phyloP scores from a whole-genome alignment of 2,797 vertebrate species.

The Cuniculus paca region DNA sequence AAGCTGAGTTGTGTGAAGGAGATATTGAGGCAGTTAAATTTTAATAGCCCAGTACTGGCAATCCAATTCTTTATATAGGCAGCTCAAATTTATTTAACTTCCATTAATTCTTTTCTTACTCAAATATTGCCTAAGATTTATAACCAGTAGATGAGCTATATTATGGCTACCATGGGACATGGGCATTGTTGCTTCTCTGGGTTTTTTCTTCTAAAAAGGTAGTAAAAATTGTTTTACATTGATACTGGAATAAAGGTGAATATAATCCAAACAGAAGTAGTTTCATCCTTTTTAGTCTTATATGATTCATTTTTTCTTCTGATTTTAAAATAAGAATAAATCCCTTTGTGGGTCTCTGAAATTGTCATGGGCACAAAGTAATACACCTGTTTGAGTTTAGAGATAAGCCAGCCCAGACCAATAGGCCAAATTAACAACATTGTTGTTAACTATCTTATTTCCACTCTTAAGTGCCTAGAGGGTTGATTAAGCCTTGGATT shows the following conservation, averaged over 20 bases:
- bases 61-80: neutral
- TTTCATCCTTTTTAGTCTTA: neutral
- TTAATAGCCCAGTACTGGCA: conserved; percentile 47
- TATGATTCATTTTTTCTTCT: conserved; percentile 13
- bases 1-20: conserved; percentile 13
- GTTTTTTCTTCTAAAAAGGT: neutral
- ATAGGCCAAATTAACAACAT: neutral
- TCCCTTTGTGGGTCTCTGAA: neutral
- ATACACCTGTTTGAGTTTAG: neutral
- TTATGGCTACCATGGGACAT: neutral
- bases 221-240: neutral
- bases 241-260: neutral
- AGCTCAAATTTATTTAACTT: conserved; percentile 63
- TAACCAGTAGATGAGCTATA: neutral
- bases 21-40: conserved; percentile 55
- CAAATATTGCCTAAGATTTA: conserved; percentile 54
- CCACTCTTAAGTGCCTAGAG: neutral
- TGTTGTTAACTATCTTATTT: neutral
- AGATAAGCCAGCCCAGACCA: neutral
- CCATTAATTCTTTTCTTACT: conserved; percentile 58
- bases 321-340: neutral
- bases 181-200: accelerated
- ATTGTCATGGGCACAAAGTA: neutral
- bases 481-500: neutral
- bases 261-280: neutral